These are phyloP conservation scores for Alfaro cultratus DNA, from an alignment of 2,797 vertebrate species.

Conservation along the genomic window DNA sequence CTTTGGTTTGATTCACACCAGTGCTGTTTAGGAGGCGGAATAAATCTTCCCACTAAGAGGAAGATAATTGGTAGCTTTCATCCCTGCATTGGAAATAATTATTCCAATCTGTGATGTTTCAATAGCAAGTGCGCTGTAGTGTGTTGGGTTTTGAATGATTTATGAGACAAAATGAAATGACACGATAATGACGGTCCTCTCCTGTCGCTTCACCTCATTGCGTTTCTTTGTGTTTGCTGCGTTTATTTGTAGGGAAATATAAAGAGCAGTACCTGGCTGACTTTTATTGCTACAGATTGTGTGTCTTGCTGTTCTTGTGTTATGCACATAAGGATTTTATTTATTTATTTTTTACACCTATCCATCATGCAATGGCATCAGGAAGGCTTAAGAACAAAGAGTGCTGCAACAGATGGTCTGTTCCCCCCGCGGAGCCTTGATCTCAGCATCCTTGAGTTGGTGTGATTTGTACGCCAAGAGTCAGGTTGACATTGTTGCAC, in stretches of 20 bases:
- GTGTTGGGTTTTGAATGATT: constrained; percentile 58
- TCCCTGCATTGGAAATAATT: constrained; percentile 62
- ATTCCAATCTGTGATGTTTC: constrained; percentile 61
- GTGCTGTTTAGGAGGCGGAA: constrained; percentile 57
- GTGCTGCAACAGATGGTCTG: constrained; percentile 27
- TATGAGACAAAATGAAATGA: constrained; percentile 60
- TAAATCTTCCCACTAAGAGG: constrained; percentile 63
- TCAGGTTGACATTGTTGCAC: constrained; percentile 23
- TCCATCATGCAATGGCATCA: constrained; percentile 12
- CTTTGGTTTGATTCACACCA: constrained; percentile 52
- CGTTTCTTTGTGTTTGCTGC: constrained; percentile 31
- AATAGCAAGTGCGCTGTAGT: constrained; percentile 48
- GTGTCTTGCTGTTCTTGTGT: neutral
- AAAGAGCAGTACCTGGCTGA: constrained; percentile 27
- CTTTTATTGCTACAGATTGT: neutral
- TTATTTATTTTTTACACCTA: neutral
- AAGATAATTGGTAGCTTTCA: constrained; percentile 78
- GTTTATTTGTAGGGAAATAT: constrained; percentile 22
- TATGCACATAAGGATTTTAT: neutral
- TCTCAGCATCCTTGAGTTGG: constrained; percentile 22
- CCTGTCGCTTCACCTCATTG: constrained; percentile 47
- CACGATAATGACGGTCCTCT: constrained; percentile 60
- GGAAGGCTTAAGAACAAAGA: constrained; percentile 30
- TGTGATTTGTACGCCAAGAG: constrained; percentile 23
- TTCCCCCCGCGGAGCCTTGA: constrained; percentile 25